Evolutionary conservation across 2,113 vertebrate species (phyloP).

Genomic region (Zootoca vivipara): DNA sequence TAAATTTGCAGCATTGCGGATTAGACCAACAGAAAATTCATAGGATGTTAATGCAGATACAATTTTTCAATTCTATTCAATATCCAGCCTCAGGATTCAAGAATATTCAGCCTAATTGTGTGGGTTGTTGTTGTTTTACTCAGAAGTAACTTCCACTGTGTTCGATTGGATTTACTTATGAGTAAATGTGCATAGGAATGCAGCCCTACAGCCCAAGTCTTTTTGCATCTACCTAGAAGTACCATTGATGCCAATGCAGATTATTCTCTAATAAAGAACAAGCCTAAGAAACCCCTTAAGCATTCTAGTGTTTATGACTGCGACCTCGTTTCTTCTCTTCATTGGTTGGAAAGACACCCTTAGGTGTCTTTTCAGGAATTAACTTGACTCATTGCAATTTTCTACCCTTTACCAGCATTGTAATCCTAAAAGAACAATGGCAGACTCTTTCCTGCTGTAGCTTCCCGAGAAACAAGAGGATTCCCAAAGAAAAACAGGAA

Average conservation of each 20-base stretch:
- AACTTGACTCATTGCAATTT: constrained; percentile 46
- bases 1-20: background rate
- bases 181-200: background rate
- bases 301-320: background rate
- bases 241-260: background rate
- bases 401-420: constrained; percentile 77
- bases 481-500: constrained; percentile 61
- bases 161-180: no score
- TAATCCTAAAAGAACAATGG: constrained; percentile 71
- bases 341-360: background rate
- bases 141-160: background rate
- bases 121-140: no score
- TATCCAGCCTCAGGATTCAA: background rate
- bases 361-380: constrained; percentile 18
- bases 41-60: background rate
- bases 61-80: background rate
- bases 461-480: constrained; percentile 45
- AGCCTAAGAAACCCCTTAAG: background rate
- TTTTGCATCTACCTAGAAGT: background rate
- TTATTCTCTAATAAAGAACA: background rate
- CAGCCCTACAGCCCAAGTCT: background rate
- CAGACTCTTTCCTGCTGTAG: constrained; percentile 61
- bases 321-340: background rate
- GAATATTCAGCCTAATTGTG: no score
- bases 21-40: constrained; percentile 1